Conservation (phyloP, 2,888 invertebrate genomes). For the Ypsolopha scabrella region DNA sequence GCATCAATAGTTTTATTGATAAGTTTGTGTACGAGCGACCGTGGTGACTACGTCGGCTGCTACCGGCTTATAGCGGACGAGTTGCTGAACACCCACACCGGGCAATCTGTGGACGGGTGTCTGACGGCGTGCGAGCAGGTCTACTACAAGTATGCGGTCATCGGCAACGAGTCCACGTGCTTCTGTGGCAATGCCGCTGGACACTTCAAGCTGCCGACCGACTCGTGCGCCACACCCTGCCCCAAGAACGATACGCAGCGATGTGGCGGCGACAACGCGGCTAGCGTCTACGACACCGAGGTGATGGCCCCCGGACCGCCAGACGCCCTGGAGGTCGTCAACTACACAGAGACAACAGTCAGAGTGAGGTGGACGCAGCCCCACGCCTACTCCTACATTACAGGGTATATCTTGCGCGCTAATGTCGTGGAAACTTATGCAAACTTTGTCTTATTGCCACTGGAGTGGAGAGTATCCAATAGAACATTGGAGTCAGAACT, state of each 20-base stretch:
- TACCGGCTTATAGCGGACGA: conserved; percentile 40
- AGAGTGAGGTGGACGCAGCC: conserved; percentile 71
- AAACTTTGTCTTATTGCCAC: conserved; percentile 49
- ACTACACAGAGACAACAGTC: conserved; percentile 74
- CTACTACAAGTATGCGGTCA: conserved; percentile 54
- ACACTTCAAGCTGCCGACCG: conserved; percentile 44
- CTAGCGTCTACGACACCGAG: conserved; percentile 78
- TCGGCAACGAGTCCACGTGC: conserved; percentile 54
- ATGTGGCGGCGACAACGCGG: conserved; percentile 75
- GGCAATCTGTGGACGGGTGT: conserved; percentile 58
- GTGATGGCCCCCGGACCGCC: conserved; percentile 78
- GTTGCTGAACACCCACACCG: conserved; percentile 52
- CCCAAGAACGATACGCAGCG: conserved; percentile 69
- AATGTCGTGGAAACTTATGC: conserved; percentile 70
- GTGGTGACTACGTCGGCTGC: conserved; percentile 57
- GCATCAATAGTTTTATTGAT: conserved; percentile 19
- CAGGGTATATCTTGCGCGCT: conserved; percentile 69
- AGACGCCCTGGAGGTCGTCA: conserved; percentile 64
- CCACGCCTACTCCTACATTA: conserved; percentile 61
- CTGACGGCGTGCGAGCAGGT: conserved; percentile 57
- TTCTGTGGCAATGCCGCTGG: conserved; percentile 56
- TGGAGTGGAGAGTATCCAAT: conserved; percentile 72
- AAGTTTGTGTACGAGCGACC: conserved; percentile 27
- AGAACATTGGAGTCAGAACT: conserved; percentile 69
- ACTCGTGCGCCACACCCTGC: conserved; percentile 70